Conservation (phyloP, 35 echinoderm and acorn worm genomes). For the Diadema setosum region DNA sequence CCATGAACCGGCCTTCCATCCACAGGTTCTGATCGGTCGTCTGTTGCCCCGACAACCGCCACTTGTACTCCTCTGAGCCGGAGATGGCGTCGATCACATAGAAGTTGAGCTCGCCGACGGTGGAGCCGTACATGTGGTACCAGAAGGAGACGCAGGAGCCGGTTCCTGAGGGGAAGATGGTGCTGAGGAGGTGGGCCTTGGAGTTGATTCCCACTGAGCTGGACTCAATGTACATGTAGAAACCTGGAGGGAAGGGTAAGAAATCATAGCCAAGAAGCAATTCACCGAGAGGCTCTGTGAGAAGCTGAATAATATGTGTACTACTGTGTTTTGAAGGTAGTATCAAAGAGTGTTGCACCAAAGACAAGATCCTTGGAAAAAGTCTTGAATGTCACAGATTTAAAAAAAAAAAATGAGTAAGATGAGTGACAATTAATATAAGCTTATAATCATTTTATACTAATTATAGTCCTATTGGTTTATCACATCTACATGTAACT, state of each 20-base stretch:
- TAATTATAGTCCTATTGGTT: no score
- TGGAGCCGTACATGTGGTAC: conserved; percentile 64
- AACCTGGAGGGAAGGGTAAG: neutral
- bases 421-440: no score
- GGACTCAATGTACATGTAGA: conserved; percentile 42
- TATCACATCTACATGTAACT: no score
- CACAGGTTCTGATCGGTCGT: conserved; percentile 5
- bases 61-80: neutral
- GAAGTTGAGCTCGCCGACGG: conserved; percentile 26
- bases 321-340: no score
- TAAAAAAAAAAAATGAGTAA: no score
- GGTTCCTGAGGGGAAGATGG: conserved; percentile 14
- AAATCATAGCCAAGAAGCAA: no score
- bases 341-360: no score
- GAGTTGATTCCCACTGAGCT: conserved; percentile 13
- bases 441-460: no score
- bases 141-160: conserved; percentile 79
- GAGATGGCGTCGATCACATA: neutral
- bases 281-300: no score
- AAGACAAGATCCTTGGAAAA: no score
- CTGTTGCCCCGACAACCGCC: conserved; percentile 41
- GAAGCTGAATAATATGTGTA: no score
- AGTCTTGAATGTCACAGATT: no score
- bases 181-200: conserved; percentile 47
- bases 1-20: conserved; percentile 18